These are phyloP conservation scores for Brachionus koreanus DNA, from an alignment of 1,140 invertebrate species.

Conservation along the genomic window DNA sequence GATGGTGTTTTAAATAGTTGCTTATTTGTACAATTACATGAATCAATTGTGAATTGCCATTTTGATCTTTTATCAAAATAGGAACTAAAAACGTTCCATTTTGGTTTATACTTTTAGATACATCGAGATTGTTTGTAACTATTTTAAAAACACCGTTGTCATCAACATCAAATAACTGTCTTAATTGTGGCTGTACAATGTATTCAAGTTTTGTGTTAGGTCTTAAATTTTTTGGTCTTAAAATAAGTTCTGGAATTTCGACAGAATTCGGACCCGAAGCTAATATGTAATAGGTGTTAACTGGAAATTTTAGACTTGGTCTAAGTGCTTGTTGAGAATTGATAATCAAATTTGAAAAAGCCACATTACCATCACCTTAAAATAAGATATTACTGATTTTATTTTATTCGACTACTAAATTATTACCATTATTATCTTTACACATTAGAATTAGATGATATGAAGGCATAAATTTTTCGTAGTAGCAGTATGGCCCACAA, in stretches of 20 bases:
- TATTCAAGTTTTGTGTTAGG: background rate
- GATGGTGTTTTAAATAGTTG: background rate
- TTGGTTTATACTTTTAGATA: background rate
- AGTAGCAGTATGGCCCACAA: background rate
- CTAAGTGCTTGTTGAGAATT: background rate
- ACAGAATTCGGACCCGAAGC: background rate
- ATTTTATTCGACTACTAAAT: background rate
- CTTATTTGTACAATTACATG: background rate
- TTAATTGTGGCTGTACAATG: background rate
- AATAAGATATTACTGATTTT: background rate
- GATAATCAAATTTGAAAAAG: background rate
- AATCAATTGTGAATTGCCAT: background rate
- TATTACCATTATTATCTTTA: conserved; percentile 15
- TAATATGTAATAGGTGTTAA: background rate
- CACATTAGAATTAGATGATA: conserved; percentile 5
- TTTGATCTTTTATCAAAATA: background rate
- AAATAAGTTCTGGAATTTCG: conserved; percentile 15
- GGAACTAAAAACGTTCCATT: background rate
- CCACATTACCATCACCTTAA: background rate
- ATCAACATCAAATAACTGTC: background rate
- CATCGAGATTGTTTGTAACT: background rate
- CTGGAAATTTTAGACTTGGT: background rate
- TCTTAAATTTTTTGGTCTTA: background rate
- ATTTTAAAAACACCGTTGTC: background rate
- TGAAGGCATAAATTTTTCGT: background rate